Conservation (phyloP, 2,113 vertebrate genomes). For the Periophthalmodon schlosseri region DNA sequence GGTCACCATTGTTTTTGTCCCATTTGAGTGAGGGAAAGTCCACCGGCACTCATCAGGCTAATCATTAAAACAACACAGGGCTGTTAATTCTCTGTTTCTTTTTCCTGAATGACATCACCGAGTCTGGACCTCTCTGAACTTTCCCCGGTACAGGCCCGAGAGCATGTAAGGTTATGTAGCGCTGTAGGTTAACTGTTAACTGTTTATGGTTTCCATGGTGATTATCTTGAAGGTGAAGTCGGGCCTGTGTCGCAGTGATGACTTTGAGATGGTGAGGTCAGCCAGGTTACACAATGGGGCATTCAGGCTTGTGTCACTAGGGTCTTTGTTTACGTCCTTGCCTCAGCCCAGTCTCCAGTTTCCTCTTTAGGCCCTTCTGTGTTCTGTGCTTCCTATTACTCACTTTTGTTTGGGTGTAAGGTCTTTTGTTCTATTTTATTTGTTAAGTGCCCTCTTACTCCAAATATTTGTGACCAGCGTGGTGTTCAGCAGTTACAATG, state of each 20-base stretch:
- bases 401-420: neutral
- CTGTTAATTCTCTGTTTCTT: conserved; percentile 27
- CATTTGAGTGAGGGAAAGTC: conserved; percentile 33
- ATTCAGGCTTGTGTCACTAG: conserved; percentile 69
- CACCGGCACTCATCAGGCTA: conserved; percentile 22
- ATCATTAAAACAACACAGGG: conserved; percentile 45
- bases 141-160: conserved; percentile 4
- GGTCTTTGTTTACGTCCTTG: conserved; percentile 62
- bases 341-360: conserved; percentile 55
- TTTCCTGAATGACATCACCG: conserved; percentile 47
- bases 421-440: too few species aligned
- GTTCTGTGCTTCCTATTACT: conserved; percentile 43
- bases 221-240: conserved; percentile 42
- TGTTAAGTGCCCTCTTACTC: neutral
- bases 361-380: conserved; percentile 55
- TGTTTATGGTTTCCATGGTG: conserved; percentile 22
- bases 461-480: neutral
- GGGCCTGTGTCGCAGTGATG: conserved; percentile 50
- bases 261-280: conserved; percentile 70
- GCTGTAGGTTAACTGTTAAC: conserved; percentile 8
- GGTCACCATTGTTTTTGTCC: neutral
- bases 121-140: conserved; percentile 15
- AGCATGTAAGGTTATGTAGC: neutral
- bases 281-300: conserved; percentile 60
- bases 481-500: too few species aligned